phyloP scores from a whole-genome alignment of 1,140 invertebrate species.

The Rhopalosiphum maidis region DNA sequence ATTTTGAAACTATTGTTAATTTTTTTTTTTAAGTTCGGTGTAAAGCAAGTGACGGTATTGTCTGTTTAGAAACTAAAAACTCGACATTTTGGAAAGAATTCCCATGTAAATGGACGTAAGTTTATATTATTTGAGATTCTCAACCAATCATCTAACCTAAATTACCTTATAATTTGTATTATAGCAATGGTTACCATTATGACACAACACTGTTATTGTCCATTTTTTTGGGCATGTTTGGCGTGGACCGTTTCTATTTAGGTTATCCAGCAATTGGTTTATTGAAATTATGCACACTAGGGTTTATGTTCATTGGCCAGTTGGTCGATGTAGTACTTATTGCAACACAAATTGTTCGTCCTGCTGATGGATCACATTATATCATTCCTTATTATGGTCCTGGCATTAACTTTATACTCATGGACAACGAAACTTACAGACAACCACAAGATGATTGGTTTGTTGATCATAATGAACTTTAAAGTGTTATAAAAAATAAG shows the following conservation, averaged over 20 bases:
- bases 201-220: slow-evolving; percentile 91
- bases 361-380: slow-evolving; percentile 96
- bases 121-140: slow-evolving; percentile 61
- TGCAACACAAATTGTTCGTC: slow-evolving; percentile 89
- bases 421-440: slow-evolving; percentile 85
- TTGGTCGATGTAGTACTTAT: slow-evolving; percentile 94
- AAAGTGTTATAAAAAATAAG: not conserved
- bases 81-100: slow-evolving; percentile 81
- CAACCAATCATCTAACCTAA: not conserved
- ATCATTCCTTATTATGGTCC: slow-evolving; percentile 94
- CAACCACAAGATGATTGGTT: slow-evolving; percentile 83
- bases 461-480: slow-evolving; percentile 59
- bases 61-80: slow-evolving; percentile 80
- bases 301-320: slow-evolving; percentile 96
- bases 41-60: slow-evolving; percentile 80
- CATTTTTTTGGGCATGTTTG: slow-evolving; percentile 96
- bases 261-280: slow-evolving; percentile 95
- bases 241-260: slow-evolving; percentile 95
- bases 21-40: slow-evolving; percentile 74
- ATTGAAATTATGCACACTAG: slow-evolving; percentile 92
- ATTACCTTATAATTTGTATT: slow-evolving; percentile 61
- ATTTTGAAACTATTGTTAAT: not conserved
- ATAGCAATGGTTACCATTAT: slow-evolving; percentile 91
- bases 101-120: slow-evolving; percentile 93
- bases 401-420: slow-evolving; percentile 78